phyloP scores from a whole-genome alignment of 2,888 invertebrate genomes.

The Limnephilus auricula region DNA sequence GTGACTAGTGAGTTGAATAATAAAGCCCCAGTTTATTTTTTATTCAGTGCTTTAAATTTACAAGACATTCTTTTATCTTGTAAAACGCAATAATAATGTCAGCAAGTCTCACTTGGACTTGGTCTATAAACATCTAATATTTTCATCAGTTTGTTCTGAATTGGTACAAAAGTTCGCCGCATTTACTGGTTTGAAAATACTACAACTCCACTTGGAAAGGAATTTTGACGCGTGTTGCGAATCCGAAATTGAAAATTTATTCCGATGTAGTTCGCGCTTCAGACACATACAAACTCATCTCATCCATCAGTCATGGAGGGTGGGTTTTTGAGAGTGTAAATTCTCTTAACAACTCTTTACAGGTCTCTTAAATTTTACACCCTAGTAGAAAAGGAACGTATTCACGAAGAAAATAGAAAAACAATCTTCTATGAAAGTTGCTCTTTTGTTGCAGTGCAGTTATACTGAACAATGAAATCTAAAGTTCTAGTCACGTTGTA shows the following conservation, averaged over 20 bases:
- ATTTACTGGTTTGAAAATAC: neutral
- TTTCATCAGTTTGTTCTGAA: neutral
- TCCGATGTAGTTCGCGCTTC: conserved; percentile 11
- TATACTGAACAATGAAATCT: neutral
- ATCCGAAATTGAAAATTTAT: neutral
- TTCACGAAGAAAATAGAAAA: neutral
- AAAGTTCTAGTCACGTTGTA: neutral
- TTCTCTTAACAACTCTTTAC: neutral
- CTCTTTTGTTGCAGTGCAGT: neutral
- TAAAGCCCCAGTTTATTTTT: neutral
- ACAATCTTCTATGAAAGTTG: neutral
- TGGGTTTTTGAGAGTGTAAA: neutral
- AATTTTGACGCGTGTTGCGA: neutral
- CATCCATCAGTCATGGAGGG: conserved; percentile 40
- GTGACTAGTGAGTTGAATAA: neutral
- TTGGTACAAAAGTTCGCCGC: neutral
- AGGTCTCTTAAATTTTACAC: neutral
- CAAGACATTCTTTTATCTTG: conserved; percentile 38
- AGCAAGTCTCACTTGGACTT: conserved; percentile 34
- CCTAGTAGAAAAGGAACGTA: neutral
- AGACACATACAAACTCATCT: conserved; percentile 43
- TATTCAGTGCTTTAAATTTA: conserved; percentile 35
- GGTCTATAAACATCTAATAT: neutral
- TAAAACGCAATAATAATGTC: conserved; percentile 41
- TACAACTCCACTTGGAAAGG: neutral